A percentile compares a stretch with the other conserved stretches of the same genome.
Conservation (phyloP, 2,888 invertebrate species). For the Cataglyphis livida region DNA sequence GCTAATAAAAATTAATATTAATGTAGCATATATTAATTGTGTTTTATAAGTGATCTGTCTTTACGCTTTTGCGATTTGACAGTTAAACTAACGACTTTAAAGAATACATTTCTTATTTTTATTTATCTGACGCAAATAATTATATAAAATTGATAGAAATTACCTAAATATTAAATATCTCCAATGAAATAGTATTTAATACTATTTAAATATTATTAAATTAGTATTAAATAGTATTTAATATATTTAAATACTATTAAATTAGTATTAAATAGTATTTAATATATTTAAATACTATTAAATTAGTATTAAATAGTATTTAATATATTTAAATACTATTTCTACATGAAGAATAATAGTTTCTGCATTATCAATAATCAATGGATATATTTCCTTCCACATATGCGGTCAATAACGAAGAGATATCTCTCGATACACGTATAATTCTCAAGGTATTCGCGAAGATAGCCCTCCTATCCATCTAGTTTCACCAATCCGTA, state of each 20-base stretch:
- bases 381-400: neutral
- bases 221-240: no score
- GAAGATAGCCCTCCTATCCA: neutral
- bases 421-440: neutral
- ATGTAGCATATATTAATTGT: neutral
- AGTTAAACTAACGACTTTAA: constrained; percentile 5
- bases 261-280: no score
- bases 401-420: neutral
- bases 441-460: neutral
- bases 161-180: neutral
- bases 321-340: neutral
- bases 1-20: neutral
- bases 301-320: no score
- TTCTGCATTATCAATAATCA: constrained; percentile 19
- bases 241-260: no score
- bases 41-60: neutral
- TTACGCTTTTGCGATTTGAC: neutral
- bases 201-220: no score
- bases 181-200: neutral
- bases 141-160: constrained; percentile 15
- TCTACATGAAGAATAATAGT: constrained; percentile 8
- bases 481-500: neutral
- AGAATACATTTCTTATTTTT: neutral
- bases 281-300: no score
- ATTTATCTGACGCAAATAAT: neutral